phyloP scores from a whole-genome alignment of 2,797 vertebrate genomes.

The Anableps anableps region DNA sequence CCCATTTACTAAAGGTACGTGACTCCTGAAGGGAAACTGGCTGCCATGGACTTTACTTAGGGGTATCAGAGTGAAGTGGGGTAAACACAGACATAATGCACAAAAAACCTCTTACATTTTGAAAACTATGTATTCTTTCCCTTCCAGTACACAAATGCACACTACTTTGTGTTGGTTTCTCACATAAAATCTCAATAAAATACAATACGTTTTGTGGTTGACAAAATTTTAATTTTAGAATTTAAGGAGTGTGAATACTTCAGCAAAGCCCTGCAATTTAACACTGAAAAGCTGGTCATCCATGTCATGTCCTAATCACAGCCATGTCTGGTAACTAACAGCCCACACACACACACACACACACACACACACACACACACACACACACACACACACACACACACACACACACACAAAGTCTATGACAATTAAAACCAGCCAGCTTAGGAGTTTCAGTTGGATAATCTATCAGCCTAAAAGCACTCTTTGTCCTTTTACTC shows the following conservation, averaged over 20 bases:
- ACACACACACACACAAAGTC: constrained; percentile 34
- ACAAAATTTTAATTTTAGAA: background rate
- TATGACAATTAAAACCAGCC: constrained; percentile 35
- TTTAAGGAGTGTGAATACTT: background rate
- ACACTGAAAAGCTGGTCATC: constrained; percentile 15
- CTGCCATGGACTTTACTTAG: background rate
- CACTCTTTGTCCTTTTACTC: constrained; percentile 58
- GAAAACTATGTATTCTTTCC: too few species aligned
- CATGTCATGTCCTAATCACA: constrained; percentile 4
- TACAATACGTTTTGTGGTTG: background rate
- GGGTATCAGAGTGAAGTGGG: background rate
- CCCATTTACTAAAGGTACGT: background rate
- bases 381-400: constrained; percentile 22
- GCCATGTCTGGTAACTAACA: background rate
- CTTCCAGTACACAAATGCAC: background rate
- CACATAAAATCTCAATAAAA: background rate
- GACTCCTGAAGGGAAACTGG: background rate
- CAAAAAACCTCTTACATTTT: background rate
- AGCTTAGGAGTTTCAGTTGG: constrained; percentile 57
- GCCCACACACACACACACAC: constrained; percentile 25
- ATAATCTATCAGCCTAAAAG: constrained; percentile 70
- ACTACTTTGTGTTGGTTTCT: background rate
- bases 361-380: constrained; percentile 29
- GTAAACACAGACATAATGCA: background rate
- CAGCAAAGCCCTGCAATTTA: background rate